Base-by-base conservation (phyloP, 2,113 vertebrate species). In the Ctenodactylus gundi region DNA sequence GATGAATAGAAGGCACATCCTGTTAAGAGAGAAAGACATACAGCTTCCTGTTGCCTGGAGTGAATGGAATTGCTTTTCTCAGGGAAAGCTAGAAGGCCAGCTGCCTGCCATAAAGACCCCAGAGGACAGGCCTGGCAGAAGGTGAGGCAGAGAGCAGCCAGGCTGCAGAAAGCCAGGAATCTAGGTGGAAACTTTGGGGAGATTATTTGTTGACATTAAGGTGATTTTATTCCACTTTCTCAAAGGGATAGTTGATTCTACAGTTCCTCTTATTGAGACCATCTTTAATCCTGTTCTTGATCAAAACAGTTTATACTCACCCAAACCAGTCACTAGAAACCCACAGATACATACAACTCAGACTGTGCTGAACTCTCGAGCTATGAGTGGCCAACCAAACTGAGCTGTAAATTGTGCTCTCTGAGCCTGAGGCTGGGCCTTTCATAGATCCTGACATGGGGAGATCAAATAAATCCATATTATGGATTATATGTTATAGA, bases 261-360 rank as follows among this genome's bases (percentile, higher is more conserved):
- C 5, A 27, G 6, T 78, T 8, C 31, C 23, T 85, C 88, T 82
- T 68, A 34, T 25, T 41, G 58, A 94, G 39, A 27, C 12, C 46
- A 88, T 80, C 36, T 91, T 96, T 64, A 94, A 70, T 83, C 31
- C 68, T 76, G 23, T 55, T 85, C 67, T 89, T 84, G 76, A 90
- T 39, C 72, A 15, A 87, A 64, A 85, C 8, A 9, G 36, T 76
- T 90, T 70, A 62, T 41, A 85, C 7, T 39, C 67, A 80, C 39
- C 75, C 15, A 51, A 94, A 77, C 13, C 7, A 65, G 44, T 68
- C 7, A 76, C 80, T 81, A 83, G 60, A 77, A 95, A 90, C 75
- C 60, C 27, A 93, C 0, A n/a, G 64, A 75, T n/a, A 29, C 23
- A 12, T 72, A 49, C n/a, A 76, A 25, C 14, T 82, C 21, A 31